Base-by-base conservation (phyloP, 2,113 vertebrate genomes). In the Melospiza melodia region DNA sequence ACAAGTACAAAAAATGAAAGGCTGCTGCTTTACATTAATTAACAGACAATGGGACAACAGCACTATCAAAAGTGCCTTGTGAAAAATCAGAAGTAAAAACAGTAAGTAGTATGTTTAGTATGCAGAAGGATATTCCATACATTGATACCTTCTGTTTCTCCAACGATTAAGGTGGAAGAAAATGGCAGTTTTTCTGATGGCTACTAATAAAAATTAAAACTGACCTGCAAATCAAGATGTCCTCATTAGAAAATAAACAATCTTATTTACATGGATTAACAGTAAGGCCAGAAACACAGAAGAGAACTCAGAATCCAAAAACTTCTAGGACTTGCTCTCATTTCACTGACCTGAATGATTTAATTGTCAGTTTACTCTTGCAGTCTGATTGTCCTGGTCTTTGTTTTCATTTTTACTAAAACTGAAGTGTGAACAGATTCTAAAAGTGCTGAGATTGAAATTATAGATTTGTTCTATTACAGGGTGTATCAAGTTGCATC, bases 1-100 rank as follows among this genome's bases (percentile, higher is more conserved):
- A 72, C 46, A 95, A 78, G 76, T 35, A 88, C 33, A 88, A 85
- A 95, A 96, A 94, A 77, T 25, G n/a, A 95, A 92, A 89, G 62
- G 28, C 35, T 85, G 63, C 23, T 91, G 63, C 23, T 91, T 73
- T 57, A 49, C 65, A 67, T 85, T 82, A 86, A 95, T 76, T 84
- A 87, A 74, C 49, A 89, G 65, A 80, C 37, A 96, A 68, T 58
- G 37, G 54, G 49, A 72, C 52, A 89, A 90, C 35, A 79, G 55
- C 83, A 78, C 33, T 93, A 62, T 95, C 58, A 67, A 71, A 89
- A 84, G 27, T 33, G 9, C 55, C 65, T 77, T 73, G 33, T 91
- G 46, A 78, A 90, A 94, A 91, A 91, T 65, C 58, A 61, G 37
- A 79, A 39, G 48, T 30, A 82, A 93, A 93, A 80, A 49, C 22